These are phyloP conservation scores for Paratilapia polleni DNA, from an alignment of 2,113 vertebrate species.

Conservation along the genomic window DNA sequence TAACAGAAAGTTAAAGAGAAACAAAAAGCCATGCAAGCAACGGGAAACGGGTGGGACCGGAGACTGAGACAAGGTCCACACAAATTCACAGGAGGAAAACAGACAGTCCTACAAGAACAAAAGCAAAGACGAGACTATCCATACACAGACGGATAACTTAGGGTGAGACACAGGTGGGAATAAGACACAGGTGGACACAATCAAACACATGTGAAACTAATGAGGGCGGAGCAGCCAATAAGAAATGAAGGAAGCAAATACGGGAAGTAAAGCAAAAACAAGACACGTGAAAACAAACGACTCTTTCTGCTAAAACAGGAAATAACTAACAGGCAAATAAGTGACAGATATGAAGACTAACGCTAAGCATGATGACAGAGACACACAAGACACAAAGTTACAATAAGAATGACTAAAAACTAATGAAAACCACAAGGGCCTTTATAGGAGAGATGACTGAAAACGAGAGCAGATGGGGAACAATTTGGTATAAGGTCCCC, in stretches of 20 bases:
- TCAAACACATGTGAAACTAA: not conserved
- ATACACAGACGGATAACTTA: not conserved
- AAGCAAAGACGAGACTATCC: accelerated
- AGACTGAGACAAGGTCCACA: not conserved
- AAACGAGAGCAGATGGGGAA: not conserved
- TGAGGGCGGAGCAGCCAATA: not conserved
- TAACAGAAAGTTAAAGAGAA: too few relatives aligned
- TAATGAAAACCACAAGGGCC: too few relatives aligned
- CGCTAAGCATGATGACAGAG: not conserved
- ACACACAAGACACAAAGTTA: not conserved
- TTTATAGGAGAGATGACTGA: not conserved
- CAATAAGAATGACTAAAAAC: too few relatives aligned
- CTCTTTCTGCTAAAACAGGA: too few relatives aligned
- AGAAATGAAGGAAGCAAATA: not conserved
- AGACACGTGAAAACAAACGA: not conserved
- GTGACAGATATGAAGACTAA: not conserved
- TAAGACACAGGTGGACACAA: accelerated
- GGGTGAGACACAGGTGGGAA: not conserved
- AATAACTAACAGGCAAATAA: too few relatives aligned
- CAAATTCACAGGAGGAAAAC: not conserved
- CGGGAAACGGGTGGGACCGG: not conserved
- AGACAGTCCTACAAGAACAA: not conserved
- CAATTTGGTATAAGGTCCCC: too few relatives aligned
- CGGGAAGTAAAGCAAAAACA: not conserved
- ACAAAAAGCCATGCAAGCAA: not conserved